These are phyloP conservation scores for Melanerpes aurifrons DNA, from an alignment of 2,113 vertebrate species.

Conservation along the genomic window DNA sequence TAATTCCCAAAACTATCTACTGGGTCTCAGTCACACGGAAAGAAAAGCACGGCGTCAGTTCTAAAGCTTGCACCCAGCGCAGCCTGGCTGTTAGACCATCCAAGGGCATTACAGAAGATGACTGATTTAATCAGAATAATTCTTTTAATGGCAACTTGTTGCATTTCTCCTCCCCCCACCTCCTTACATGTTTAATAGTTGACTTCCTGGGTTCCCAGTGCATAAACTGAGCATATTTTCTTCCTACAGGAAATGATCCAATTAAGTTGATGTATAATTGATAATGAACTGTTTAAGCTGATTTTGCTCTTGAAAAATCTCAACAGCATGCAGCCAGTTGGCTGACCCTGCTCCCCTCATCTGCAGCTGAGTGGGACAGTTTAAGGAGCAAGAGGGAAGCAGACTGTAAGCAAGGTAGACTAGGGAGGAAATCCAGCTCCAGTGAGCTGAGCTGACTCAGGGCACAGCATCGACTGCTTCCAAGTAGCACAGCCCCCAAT, in stretches of 20 bases:
- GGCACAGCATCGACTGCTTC: background rate
- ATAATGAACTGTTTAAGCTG: conserved; percentile 65
- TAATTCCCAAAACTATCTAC: conserved; percentile 52
- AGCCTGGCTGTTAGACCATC: background rate
- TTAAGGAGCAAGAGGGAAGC: background rate
- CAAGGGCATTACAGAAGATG: conserved; percentile 48
- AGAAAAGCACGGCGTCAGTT: background rate
- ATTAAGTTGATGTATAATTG: conserved; percentile 67
- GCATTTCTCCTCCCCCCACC: background rate
- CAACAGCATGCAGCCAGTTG: background rate
- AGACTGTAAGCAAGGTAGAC: background rate
- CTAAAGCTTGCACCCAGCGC: conserved; percentile 29
- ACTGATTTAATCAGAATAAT: conserved; percentile 66
- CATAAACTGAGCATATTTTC: conserved; percentile 55
- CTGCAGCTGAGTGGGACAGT: background rate
- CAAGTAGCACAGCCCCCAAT: background rate
- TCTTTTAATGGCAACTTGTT: conserved; percentile 64
- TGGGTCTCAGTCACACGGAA: conserved; percentile 47
- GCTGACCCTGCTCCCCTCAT: background rate
- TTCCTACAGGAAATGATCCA: conserved; percentile 71
- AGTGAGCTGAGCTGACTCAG: background rate
- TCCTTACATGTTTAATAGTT: conserved; percentile 55
- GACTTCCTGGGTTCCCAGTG: conserved; percentile 53
- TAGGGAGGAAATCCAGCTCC: background rate
- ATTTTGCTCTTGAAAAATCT: conserved; percentile 47